Evolutionary conservation across 2,888 invertebrate species (phyloP).

Genomic region (Ophion obscuratus): DNA sequence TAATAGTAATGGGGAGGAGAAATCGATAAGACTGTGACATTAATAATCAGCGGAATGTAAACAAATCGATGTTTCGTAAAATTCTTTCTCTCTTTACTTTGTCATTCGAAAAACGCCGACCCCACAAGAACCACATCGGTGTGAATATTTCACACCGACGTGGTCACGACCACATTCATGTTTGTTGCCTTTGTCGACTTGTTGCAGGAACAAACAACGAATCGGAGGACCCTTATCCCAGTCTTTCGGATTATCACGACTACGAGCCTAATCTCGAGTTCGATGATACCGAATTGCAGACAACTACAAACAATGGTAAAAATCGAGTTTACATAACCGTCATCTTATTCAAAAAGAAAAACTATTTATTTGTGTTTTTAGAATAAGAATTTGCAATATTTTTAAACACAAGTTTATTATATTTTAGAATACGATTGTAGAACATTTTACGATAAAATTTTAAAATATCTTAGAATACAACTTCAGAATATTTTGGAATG

Average conservation of each 20-base stretch:
- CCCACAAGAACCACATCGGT: slow-evolving; percentile 43
- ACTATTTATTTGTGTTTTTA: background rate
- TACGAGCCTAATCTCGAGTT: slow-evolving; percentile 98
- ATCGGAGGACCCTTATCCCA: slow-evolving; percentile 92
- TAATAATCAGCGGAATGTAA: too few species aligned
- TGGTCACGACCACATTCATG: background rate
- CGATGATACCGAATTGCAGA: slow-evolving; percentile 95
- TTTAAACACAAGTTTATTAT: too few species aligned
- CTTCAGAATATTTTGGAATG: too few species aligned
- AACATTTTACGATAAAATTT: too few species aligned
- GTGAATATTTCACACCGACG: background rate
- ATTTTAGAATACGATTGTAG: too few species aligned
- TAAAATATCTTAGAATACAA: background rate
- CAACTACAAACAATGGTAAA: slow-evolving; percentile 89
- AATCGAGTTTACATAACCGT: too few species aligned
- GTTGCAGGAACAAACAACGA: slow-evolving; percentile 82
- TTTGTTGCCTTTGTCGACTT: background rate
- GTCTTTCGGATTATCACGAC: slow-evolving; percentile 95
- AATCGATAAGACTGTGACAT: too few species aligned
- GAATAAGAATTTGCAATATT: background rate
- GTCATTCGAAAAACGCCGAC: background rate
- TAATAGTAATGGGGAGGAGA: background rate
- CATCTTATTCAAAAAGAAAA: background rate
- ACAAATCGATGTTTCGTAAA: background rate
- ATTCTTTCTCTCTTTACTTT: background rate